Base-by-base conservation (phyloP, 23 tunicate species). In the Trididemnum nubilum region DNA sequence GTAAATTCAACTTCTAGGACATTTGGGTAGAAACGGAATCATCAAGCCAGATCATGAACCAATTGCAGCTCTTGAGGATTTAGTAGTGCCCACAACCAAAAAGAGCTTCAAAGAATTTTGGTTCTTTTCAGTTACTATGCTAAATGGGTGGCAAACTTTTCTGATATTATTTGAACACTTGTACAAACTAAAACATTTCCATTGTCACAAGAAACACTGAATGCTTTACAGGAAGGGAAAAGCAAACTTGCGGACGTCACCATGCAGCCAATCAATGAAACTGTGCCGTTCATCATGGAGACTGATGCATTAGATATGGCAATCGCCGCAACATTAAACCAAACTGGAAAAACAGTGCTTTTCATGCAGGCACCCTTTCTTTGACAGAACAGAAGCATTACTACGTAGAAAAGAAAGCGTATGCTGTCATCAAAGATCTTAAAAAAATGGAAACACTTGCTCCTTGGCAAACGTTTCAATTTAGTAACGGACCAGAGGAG, bases 401-500 rank as follows among this genome's bases (percentile, higher is more conserved):
- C 15, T 9, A 9, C 12, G 54, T 44, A 9, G 54, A 44, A 44
- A 44, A 44, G 15, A 44, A 44, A 44, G 54, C 54, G 12, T 44
- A 44, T 15, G 54, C 54, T 9, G 15, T 44, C 15, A 15, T 44
- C 54, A 44, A 44, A 44, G 12, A n/a, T n/a, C 12, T 44, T 44
- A 15, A 44, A 15, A 44, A 44, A 44, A 44, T 61, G 67, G 67
- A 61, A n/a, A n/a, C 67, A 61, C 29, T 61, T 61, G 26, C 67
- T 61, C n/a, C 22, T 24, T 22, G 67, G 67, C 18, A 61, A n/a
- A 26, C 67, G 29, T 61, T 61, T 61, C n/a, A 61, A 15, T 24
- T 61, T n/a, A 26, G n/a, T 61, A 21, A 61, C 67, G 5, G 67
- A 61, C n/a, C 67, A 61, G 29, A 61, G 26, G n/a, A 61, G 67